Base-by-base conservation (phyloP, 2,888 invertebrate species). In the Pristionchus fissidentatus region DNA sequence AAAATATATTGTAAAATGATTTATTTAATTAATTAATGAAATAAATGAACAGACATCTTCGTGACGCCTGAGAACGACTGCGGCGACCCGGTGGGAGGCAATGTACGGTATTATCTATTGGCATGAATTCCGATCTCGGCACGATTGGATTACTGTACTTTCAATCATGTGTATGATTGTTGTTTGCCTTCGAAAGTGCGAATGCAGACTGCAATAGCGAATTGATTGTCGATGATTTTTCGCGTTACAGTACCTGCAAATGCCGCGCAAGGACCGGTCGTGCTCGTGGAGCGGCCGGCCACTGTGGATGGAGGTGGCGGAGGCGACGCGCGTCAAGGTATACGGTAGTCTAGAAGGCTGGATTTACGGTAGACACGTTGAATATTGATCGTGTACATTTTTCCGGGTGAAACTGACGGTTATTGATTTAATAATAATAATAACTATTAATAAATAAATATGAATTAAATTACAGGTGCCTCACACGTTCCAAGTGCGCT, bases 401-500 rank as follows among this genome's bases (percentile, higher is more conserved):
- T n/a, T n/a, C n/a, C n/a, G n/a, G n/a, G n/a, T n/a, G n/a, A n/a
- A n/a, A 52, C 19, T 52, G 15, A 13, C 52, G 52, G 15, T 19
- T 26, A 19, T 22, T 26, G 41, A n/a, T 19, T 46, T 52, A 13
- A n/a, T 49, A 46, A 49, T 78, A 26, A 78, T 49, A 78, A 15
- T 26, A 52, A 7, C 1, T 19, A 49, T 78, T 49, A 49, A 49
- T 49, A 49, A 49, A 19, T 49, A 49, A 19, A 13, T 10, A 49
- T 10, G 49, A 49, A 15, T 62, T 29, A 10, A 10, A 5, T 55
- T 26, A 1, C 95, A 95, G 92, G 96, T 97, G 92, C 98, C 98
- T 52, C 98, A 98, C 94, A 98, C 98, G 7, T 98, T 98, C 94
- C 96, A 97, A 88, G 95, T 98, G 87, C 98, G 98, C 94, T 96